Evolutionary conservation across 2,797 vertebrate species (phyloP), one percentile per base, ranked within the genome.

Genomic region (Euphonia xanthogaster): DNA sequence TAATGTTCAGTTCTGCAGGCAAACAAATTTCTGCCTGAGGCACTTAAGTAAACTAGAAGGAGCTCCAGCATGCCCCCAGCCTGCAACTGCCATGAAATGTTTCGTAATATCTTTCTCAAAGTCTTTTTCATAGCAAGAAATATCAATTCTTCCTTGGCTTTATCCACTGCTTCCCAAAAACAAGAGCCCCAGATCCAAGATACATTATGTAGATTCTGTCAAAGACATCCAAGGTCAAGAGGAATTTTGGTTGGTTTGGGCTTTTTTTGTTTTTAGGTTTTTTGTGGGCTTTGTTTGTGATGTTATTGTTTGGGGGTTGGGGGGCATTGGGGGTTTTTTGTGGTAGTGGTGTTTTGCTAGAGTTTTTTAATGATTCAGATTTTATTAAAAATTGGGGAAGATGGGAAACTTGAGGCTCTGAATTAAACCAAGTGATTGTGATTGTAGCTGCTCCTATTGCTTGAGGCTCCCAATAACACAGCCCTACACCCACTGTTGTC

Each of bases 281-380:
- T 50, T 22, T 4, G 3, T 17, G 17, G 4, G 2, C 0, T 6
- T 35, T 51, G 31, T 27, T 53, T 37, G 22, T 3, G 20, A 15
- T 66, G 7, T 28, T 60, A 13, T 45, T 24, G 2, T 60, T 67
- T n/a, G 13, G 17, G 10, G 18, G 8, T 17, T 31, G 20, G 47
- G 10, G 6, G 3, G 2, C 1, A 0, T 14, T 21, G 6, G 11
- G 6, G 0, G 1, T 2, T 17, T 84, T 45, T 14, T 39, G 23
- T 40, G 10, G 21, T 15, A 14, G 31, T 54, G 13, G 8, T 39
- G 2, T 30, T 67, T 51, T 16, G 2, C 14, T 24, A 5, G 17
- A 20, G 16, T 1, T 10, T 48, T 30, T n/a, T 3, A 20, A 79
- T 62, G 2, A 9, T 44, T 72, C 58, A 30, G 30, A 44, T 68